Evolutionary conservation across 2,113 vertebrate species (phyloP).

Genomic region (Pycnonotus jocosus): DNA sequence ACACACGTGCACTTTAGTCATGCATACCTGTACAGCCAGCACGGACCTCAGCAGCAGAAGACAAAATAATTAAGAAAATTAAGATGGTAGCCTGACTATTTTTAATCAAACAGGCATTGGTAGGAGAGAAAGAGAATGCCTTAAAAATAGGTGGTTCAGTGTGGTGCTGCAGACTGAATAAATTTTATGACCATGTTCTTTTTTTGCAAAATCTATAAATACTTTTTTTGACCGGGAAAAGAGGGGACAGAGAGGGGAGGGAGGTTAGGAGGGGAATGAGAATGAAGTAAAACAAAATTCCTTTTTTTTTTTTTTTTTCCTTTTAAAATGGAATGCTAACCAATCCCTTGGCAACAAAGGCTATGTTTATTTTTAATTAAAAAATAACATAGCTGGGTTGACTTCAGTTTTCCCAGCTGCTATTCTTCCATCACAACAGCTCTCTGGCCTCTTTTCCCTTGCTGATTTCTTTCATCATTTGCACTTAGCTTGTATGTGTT

Average conservation of each 20-base stretch:
- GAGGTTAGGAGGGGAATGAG: slow-evolving; percentile 5
- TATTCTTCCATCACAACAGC: slow-evolving; percentile 47
- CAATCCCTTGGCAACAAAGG: slow-evolving; percentile 66
- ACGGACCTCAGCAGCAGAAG: background rate
- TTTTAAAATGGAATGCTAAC: slow-evolving; percentile 60
- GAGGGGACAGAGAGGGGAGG: background rate
- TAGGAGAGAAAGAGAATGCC: background rate
- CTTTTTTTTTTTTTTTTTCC: background rate
- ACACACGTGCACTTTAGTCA: background rate
- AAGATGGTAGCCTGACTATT: background rate
- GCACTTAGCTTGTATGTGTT: slow-evolving; percentile 24
- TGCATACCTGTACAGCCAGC: background rate
- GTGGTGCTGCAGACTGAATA: background rate
- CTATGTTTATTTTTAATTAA: slow-evolving; percentile 75
- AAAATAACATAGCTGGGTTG: slow-evolving; percentile 67
- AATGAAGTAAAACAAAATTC: slow-evolving; percentile 35
- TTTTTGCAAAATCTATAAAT: slow-evolving; percentile 51
- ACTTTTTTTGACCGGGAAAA: background rate
- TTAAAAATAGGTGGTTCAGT: background rate
- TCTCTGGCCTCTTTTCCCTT: slow-evolving; percentile 47
- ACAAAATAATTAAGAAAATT: background rate
- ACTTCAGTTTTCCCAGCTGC: slow-evolving; percentile 64
- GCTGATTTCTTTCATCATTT: slow-evolving; percentile 63
- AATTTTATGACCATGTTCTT: background rate
- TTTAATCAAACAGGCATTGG: background rate